Conservation (phyloP, 2,888 invertebrate genomes). For the Xanthorhoe spadicearia region DNA sequence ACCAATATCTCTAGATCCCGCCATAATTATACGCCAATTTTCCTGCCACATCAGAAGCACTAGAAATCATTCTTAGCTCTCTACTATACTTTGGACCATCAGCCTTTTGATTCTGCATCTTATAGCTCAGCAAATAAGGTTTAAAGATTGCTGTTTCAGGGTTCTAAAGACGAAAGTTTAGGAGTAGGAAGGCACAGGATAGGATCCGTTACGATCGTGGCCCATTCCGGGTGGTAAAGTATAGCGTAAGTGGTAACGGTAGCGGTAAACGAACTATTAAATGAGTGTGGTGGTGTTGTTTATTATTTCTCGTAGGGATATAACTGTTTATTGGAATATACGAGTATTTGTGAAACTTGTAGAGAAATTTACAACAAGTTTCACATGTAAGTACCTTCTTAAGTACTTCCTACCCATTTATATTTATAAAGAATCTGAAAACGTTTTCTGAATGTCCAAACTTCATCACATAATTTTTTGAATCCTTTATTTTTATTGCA, state of each 20-base stretch:
- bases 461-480: too few species aligned
- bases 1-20: constrained; percentile 38
- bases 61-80: constrained; percentile 50
- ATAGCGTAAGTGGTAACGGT: constrained; percentile 62
- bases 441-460: too few species aligned
- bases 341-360: constrained; percentile 8
- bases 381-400: background rate
- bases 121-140: constrained; percentile 24
- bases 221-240: constrained; percentile 66
- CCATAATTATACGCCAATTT: constrained; percentile 59
- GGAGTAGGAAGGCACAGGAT: constrained; percentile 36
- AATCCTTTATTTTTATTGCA: too few species aligned
- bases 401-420: too few species aligned
- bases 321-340: constrained; percentile 21
- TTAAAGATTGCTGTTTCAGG: constrained; percentile 1
- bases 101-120: constrained; percentile 30
- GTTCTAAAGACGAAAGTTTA: constrained; percentile 9
- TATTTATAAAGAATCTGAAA: too few species aligned
- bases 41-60: constrained; percentile 56
- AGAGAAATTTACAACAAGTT: constrained; percentile 4
- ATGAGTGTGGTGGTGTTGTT: constrained; percentile 23
- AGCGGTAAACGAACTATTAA: constrained; percentile 42
- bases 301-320: constrained; percentile 20
- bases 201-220: constrained; percentile 56
- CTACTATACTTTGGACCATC: constrained; percentile 19